Conservation (phyloP, 2,888 invertebrate genomes). For the Dichetophora obliterata region DNA sequence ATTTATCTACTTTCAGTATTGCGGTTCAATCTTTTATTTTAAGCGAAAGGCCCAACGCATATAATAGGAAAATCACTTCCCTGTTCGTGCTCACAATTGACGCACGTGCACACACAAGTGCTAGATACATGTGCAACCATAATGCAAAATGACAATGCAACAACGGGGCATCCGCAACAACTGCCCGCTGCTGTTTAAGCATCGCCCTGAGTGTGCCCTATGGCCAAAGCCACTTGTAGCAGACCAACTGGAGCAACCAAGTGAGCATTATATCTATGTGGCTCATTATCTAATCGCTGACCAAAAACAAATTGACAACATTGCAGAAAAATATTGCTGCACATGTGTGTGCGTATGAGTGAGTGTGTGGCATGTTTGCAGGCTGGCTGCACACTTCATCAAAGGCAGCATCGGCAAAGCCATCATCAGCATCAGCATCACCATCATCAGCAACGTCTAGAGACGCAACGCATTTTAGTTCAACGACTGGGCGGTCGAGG, state of each 20-base stretch:
- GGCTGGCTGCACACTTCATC: constrained; percentile 44
- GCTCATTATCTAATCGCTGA: constrained; percentile 64
- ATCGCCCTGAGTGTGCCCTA: not conserved
- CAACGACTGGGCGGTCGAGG: constrained; percentile 52
- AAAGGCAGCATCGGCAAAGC: constrained; percentile 17
- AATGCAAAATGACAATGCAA: constrained; percentile 63
- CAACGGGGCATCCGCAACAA: constrained; percentile 59
- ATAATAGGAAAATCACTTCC: not conserved
- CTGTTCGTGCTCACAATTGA: constrained; percentile 44
- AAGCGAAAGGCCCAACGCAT: no score
- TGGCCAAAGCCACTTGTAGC: constrained; percentile 20
- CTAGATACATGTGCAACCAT: constrained; percentile 49
- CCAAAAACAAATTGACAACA: constrained; percentile 65
- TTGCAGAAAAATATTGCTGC: constrained; percentile 4
- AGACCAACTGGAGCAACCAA: not conserved
- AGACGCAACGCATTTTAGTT: constrained; percentile 53
- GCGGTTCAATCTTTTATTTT: no score
- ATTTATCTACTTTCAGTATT: no score
- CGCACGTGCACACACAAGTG: constrained; percentile 45
- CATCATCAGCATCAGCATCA: constrained; percentile 19
- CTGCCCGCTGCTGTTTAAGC: constrained; percentile 7
- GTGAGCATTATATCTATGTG: constrained; percentile 51
- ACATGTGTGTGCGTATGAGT: constrained; percentile 28
- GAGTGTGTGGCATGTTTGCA: constrained; percentile 46
- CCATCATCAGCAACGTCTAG: constrained; percentile 35